Conservation (phyloP, 2,797 vertebrate genomes). For the Intellagama lesueurii region DNA sequence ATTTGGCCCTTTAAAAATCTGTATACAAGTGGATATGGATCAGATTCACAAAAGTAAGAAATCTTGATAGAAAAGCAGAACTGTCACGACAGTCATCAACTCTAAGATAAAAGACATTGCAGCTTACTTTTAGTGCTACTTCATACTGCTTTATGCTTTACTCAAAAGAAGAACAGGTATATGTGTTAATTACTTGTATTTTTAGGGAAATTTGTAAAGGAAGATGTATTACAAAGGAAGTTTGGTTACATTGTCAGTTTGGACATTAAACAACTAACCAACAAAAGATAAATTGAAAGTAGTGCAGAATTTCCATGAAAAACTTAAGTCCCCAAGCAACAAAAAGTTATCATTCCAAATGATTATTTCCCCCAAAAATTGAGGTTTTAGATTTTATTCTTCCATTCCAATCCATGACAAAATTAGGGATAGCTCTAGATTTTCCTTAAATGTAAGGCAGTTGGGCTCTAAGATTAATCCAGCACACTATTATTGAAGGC, state of each 20-base stretch:
- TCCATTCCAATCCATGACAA: background rate
- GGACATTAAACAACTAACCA: background rate
- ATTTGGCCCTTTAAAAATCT: background rate
- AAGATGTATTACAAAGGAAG: background rate
- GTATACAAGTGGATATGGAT: background rate
- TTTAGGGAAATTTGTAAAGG: background rate
- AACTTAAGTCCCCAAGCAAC: slow-evolving; percentile 37
- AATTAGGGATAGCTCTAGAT: background rate
- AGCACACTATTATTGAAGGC: slow-evolving; percentile 49
- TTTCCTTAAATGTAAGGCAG: background rate
- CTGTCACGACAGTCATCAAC: background rate
- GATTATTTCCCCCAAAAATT: background rate
- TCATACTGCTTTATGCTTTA: background rate
- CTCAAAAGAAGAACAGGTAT: background rate
- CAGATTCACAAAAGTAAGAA: background rate
- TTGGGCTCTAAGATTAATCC: slow-evolving; percentile 32
- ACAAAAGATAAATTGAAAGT: slow-evolving; percentile 11
- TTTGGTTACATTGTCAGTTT: background rate
- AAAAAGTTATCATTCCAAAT: slow-evolving; percentile 9
- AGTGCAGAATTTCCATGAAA: slow-evolving; percentile 46
- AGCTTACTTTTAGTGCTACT: background rate
- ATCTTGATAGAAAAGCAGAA: background rate
- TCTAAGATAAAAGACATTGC: background rate
- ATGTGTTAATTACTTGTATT: background rate
- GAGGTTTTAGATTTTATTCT: background rate